Percentiles rank a stretch among this genome's conserved stretches.
Conservation (phyloP, 2,888 invertebrate species). For the Hanleya hanleyi region DNA sequence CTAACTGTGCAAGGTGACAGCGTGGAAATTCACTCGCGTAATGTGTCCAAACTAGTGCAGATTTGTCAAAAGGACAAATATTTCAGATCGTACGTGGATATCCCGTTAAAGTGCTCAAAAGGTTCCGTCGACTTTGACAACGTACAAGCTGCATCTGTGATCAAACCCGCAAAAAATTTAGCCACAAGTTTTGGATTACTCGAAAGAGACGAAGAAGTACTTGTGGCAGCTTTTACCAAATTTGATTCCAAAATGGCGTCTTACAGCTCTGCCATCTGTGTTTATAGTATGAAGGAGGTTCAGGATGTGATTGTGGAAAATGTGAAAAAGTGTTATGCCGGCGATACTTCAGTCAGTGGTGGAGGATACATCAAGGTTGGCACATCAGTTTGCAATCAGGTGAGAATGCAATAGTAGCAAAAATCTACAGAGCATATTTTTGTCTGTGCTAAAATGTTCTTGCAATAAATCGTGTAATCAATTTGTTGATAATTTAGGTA, state of each 20-base stretch:
- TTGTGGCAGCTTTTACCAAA: conserved; percentile 85
- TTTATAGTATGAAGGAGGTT: conserved; percentile 59
- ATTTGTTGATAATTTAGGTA: too few species aligned
- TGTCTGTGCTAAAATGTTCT: too few species aligned
- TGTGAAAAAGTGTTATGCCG: conserved; percentile 55
- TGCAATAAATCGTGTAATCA: too few species aligned
- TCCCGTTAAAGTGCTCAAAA: conserved; percentile 90
- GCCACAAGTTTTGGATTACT: conserved; percentile 78
- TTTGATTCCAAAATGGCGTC: conserved; percentile 24
- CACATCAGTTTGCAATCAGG: conserved; percentile 13
- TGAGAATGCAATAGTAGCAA: too few species aligned
- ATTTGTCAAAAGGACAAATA: conserved; percentile 97
- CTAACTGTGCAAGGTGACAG: conserved; percentile 89
- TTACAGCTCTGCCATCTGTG: conserved; percentile 59
- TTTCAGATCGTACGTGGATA: conserved; percentile 98
- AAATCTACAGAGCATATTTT: too few species aligned
- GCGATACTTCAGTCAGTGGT: conserved; percentile 49
- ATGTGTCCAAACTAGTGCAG: conserved; percentile 90
- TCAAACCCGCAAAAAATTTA: conserved; percentile 93
- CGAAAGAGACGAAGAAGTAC: conserved; percentile 44
- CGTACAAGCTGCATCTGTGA: conserved; percentile 94
- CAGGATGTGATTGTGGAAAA: conserved; percentile 53
- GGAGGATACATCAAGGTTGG: conserved; percentile 52
- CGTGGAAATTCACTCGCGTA: conserved; percentile 72
- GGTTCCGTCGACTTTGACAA: conserved; percentile 81